A percentile compares a stretch with the other conserved stretches of the same genome.
phyloP scores from a whole-genome alignment of 2,888 invertebrate genomes.

The Lomographa bimaculata region DNA sequence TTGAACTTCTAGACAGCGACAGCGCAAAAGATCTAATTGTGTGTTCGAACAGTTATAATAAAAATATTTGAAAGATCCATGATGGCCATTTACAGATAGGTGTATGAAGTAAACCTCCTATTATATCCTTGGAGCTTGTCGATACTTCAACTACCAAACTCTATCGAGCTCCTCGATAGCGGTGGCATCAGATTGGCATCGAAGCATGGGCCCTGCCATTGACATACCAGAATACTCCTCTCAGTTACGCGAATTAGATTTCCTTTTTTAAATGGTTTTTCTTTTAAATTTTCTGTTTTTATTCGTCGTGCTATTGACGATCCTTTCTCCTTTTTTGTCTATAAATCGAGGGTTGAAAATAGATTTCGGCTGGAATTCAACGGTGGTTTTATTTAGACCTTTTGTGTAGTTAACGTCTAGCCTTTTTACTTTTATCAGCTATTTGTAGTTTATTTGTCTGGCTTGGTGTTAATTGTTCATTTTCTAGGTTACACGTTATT shows the following conservation, averaged over 20 bases:
- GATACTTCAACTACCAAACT: slow-evolving; percentile 20
- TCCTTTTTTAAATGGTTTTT: slow-evolving; percentile 14
- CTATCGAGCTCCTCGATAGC: no score
- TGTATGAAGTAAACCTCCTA: slow-evolving; percentile 3
- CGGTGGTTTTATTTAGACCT: slow-evolving; percentile 23
- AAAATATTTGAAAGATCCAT: no score
- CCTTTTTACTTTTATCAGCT: slow-evolving; percentile 4
- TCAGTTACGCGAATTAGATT: slow-evolving; percentile 48
- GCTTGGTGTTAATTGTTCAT: no score
- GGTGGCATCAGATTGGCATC: slow-evolving; percentile 35
- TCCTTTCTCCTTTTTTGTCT: slow-evolving; percentile 46
- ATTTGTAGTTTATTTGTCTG: background rate
- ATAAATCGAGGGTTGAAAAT: slow-evolving; percentile 40
- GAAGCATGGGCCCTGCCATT: slow-evolving; percentile 38
- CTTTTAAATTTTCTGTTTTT: no score
- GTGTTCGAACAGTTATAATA: no score
- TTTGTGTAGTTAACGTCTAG: slow-evolving; percentile 14
- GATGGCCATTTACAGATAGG: no score
- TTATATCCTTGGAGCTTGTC: slow-evolving; percentile 4
- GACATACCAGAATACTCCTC: slow-evolving; percentile 43
- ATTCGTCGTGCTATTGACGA: slow-evolving; percentile 10
- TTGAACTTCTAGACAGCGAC: no score
- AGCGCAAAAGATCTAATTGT: no score
- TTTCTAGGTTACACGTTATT: no score
- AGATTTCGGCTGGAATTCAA: slow-evolving; percentile 30